These are phyloP conservation scores for Porites rus DNA, from an alignment of 92 coral and sea anemone genomes.

Conservation along the genomic window DNA sequence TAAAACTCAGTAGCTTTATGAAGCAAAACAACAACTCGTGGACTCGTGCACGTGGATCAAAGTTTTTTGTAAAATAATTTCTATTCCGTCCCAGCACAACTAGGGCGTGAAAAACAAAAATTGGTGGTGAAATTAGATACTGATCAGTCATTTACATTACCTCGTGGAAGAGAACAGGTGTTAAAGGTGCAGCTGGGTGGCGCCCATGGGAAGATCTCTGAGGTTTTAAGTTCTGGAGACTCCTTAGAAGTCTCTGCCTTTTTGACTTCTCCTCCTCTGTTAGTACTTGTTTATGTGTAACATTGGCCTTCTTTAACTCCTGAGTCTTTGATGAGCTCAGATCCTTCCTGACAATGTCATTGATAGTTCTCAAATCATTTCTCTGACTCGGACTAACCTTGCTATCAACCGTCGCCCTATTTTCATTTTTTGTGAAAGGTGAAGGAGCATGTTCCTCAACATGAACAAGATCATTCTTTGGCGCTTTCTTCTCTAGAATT, in stretches of 20 bases:
- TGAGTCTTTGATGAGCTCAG: conserved; percentile 7
- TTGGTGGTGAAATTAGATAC: no score
- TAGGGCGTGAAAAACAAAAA: no score
- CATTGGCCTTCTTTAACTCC: conserved; percentile 33
- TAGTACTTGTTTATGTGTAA: conserved; percentile 38
- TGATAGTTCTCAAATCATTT: conserved; percentile 13
- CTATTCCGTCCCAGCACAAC: no score
- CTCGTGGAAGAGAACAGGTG: conserved; percentile 92
- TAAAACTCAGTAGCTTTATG: no score
- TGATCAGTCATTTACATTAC: conserved; percentile 42
- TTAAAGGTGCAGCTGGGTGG: conserved; percentile 77
- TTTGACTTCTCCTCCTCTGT: conserved; percentile 73
- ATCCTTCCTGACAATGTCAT: not conserved
- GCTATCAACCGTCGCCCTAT: not conserved
- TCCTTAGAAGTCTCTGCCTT: conserved; percentile 77
- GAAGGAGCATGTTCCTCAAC: not conserved
- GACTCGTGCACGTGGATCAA: no score
- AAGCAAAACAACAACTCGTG: no score
- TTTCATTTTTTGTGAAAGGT: not conserved
- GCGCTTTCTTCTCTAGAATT: not conserved
- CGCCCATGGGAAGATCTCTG: conserved; percentile 73
- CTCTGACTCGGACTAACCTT: not conserved
- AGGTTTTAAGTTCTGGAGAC: conserved; percentile 85
- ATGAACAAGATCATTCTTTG: not conserved
- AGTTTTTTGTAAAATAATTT: no score